Base-by-base conservation (phyloP, 2,797 vertebrate species). In the Gastrophryne carolinensis region DNA sequence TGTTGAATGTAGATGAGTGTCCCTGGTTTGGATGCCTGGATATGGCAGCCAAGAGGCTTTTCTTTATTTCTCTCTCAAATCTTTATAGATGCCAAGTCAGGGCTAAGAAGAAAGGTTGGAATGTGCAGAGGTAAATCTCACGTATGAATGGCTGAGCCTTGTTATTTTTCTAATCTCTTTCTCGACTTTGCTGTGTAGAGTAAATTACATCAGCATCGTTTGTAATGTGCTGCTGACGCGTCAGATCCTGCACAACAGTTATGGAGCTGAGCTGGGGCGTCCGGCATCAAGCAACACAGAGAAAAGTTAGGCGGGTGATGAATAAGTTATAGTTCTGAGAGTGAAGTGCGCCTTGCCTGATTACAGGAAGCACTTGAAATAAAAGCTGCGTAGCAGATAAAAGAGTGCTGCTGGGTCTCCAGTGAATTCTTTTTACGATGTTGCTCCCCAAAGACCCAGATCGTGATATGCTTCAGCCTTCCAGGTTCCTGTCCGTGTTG, bases 271-370 rank as follows among this genome's bases (percentile, higher is more conserved):
- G 57, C 63, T 5, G 64, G 27, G 54, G 29, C 47, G 49, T 75
- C 41, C 64, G 29, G 32, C 52, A 41, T 63, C 52, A 65, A 66
- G 34, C 26, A 26, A 4, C n/a, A 56, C n/a, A 60, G 54, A 61
- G 60, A 47, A 44, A 34, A 32, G 41, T 61, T 41, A 1, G 15
- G 35, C 44, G 5, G 13, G 54, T 54, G 61, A 76, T 76, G 65
- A 76, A 76, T 76, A 69, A 76, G 73, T 76, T 69, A 76, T 76
- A 62, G 53, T 75, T 35, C 34, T 62, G 54, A 75, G 50, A 61
- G 57, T 60, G 50, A 75, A 75, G 57, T 39, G 26, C 44, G 56
- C 26, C 30, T 24, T 30, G 54, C 24, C 41, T 68, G 54, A 61
- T 68, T 61, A 68, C 73, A 76, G 73, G 73, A 69, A 76, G 65